Evolutionary conservation across 2,113 vertebrate species (phyloP).

Genomic region (Stegostoma tigrinum): DNA sequence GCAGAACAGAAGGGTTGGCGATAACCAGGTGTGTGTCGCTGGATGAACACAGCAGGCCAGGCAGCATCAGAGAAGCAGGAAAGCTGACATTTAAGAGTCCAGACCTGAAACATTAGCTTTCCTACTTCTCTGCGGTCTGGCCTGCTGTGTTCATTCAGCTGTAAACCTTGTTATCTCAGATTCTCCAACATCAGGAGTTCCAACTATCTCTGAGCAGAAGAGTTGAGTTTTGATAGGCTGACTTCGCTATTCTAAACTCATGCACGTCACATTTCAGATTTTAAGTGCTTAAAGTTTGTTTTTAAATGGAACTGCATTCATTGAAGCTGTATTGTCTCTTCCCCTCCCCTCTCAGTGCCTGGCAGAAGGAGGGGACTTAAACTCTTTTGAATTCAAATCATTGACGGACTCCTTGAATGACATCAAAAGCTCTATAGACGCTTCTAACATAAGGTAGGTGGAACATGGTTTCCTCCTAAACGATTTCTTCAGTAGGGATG

Average conservation of each 20-base stretch:
- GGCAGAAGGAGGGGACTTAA: conserved; percentile 90
- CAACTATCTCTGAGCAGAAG: too few relatives aligned
- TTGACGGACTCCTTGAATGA: conserved; percentile 94
- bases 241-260: neutral
- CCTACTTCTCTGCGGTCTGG: too few relatives aligned
- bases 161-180: too few relatives aligned
- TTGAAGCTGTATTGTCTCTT: conserved; percentile 40
- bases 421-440: conserved; percentile 91
- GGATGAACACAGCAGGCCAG: too few relatives aligned
- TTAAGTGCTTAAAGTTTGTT: neutral
- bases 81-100: too few relatives aligned
- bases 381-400: conserved; percentile 98
- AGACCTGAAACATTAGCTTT: too few relatives aligned
- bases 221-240: neutral
- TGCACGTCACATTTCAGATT: neutral
- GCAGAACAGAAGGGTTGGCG: neutral
- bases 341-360: conserved; percentile 68
- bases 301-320: neutral
- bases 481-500: neutral
- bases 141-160: too few relatives aligned
- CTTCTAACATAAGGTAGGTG: conserved; percentile 87
- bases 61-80: too few relatives aligned
- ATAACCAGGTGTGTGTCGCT: too few relatives aligned
- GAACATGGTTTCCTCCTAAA: neutral
- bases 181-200: too few relatives aligned